A percentile compares a stretch with the other conserved stretches of the same genome.
Conservation (phyloP, 35 echinoderm and acorn worm genomes). For the Strongylocentrotus purpuratus region DNA sequence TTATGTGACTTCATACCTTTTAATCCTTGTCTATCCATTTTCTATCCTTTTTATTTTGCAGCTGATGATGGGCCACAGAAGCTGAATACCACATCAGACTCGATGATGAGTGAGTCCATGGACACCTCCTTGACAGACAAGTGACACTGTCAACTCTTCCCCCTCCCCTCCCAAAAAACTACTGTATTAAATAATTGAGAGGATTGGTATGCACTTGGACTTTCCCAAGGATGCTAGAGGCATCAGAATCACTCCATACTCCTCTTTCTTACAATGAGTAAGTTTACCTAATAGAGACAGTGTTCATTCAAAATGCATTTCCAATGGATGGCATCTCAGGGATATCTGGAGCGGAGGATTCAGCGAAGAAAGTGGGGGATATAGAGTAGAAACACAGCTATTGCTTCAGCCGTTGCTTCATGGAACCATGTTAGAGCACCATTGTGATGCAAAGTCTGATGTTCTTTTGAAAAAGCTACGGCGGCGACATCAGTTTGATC, state of each 20-base stretch:
- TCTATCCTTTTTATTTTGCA: background rate
- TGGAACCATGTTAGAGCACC: no score
- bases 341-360: background rate
- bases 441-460: no score
- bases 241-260: background rate
- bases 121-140: constrained; percentile 34
- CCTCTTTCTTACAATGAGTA: background rate
- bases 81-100: background rate
- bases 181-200: no score
- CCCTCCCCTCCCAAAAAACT: background rate
- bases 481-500: no score
- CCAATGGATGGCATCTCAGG: background rate
- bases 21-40: background rate
- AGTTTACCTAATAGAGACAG: background rate
- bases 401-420: no score
- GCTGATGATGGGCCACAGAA: constrained; percentile 42
- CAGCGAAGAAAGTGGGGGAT: background rate
- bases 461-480: no score
- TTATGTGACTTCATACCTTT: no score
- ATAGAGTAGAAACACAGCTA: no score
- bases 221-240: background rate
- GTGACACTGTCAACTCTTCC: background rate
- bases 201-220: no score
- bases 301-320: background rate
- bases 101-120: background rate